phyloP scores from a whole-genome alignment of 2,888 invertebrate genomes.

The Ormyrus labotus region DNA sequence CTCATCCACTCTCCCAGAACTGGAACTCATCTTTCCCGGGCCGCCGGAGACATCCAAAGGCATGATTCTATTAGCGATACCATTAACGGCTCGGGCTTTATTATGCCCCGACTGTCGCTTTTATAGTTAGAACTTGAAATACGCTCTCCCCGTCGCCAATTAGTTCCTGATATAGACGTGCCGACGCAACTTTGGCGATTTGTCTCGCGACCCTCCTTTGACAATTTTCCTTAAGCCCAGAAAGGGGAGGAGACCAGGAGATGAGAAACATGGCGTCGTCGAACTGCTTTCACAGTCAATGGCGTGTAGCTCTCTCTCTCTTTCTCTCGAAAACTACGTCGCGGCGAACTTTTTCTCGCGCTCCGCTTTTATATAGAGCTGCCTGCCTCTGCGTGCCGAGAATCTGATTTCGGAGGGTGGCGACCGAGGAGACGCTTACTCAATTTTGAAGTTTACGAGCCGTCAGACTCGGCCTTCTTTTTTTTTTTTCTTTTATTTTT shows the following conservation, averaged over 20 bases:
- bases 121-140: constrained; percentile 70
- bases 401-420: constrained; percentile 53
- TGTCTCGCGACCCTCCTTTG: constrained; percentile 59
- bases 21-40: constrained; percentile 8
- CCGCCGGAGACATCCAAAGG: not conserved
- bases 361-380: not conserved
- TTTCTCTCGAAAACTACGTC: no score
- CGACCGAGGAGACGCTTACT: constrained; percentile 38
- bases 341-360: no score
- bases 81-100: constrained; percentile 70
- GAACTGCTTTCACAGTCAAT: no score
- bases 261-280: no score
- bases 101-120: constrained; percentile 67
- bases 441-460: constrained; percentile 51
- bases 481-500: not conserved
- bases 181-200: constrained; percentile 58
- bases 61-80: constrained; percentile 74
- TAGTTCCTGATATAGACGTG: constrained; percentile 67
- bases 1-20: not conserved
- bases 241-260: no score
- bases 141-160: constrained; percentile 64
- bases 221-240: no score
- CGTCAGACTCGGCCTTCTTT: constrained; percentile 17
- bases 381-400: not conserved
- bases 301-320: no score